phyloP scores from a whole-genome alignment of 2,113 vertebrate species.

The Melanocharis versteri region DNA sequence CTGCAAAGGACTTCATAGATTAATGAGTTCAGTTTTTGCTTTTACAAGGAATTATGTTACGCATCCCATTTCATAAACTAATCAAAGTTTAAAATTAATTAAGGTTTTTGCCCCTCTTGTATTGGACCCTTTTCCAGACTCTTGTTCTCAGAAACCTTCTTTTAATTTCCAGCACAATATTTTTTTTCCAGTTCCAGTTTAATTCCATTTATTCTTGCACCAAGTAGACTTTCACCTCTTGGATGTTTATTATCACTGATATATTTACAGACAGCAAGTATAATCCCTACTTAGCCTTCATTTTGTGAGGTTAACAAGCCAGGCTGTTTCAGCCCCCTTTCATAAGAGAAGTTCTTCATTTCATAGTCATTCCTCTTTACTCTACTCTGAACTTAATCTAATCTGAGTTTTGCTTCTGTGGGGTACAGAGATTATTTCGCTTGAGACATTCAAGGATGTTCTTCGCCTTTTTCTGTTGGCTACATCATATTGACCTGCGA shows the following conservation, averaged over 20 bases:
- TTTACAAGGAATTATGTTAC: constrained; percentile 19
- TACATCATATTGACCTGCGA: background rate
- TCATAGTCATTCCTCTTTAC: background rate
- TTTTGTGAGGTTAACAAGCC: background rate
- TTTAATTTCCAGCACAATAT: background rate
- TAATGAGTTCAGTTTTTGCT: constrained; percentile 18
- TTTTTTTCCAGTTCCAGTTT: background rate
- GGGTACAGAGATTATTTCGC: background rate
- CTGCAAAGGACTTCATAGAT: background rate
- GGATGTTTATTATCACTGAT: background rate
- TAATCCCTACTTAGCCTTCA: background rate
- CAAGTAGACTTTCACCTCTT: background rate
- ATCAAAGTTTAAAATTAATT: constrained; percentile 42
- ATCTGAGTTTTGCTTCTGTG: background rate
- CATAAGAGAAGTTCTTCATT: background rate
- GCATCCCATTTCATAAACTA: background rate
- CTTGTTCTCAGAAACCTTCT: background rate
- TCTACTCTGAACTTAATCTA: background rate
- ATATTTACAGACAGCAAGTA: background rate
- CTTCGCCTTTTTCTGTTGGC: background rate
- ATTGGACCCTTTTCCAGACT: background rate
- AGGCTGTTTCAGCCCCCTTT: background rate
- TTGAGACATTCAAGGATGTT: background rate
- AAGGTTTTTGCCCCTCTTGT: background rate
- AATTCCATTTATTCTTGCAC: background rate